phyloP scores from a whole-genome alignment of 2,797 vertebrate species.

The Epinephelus awoara region DNA sequence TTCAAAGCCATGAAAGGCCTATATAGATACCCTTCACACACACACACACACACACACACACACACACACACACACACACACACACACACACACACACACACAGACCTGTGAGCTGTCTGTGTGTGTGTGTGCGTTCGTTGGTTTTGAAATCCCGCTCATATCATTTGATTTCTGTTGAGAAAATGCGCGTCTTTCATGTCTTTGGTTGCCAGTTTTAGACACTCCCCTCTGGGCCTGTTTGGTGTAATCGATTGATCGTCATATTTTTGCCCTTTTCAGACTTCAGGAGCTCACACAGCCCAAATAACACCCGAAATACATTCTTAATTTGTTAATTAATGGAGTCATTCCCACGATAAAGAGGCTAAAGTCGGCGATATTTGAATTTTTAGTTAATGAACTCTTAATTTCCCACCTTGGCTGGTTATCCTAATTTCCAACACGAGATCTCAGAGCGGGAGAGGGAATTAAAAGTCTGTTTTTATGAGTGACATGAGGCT shows the following conservation, averaged over 20 bases:
- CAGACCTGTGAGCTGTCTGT: too few species aligned
- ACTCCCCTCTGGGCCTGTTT: not conserved
- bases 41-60: not conserved
- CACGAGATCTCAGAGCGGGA: not conserved
- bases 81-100: not conserved
- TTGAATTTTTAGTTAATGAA: not conserved
- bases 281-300: not conserved
- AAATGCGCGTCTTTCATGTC: constrained; percentile 3
- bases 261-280: not conserved
- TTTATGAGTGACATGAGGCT: not conserved
- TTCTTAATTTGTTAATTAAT: too few species aligned
- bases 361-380: too few species aligned
- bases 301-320: too few species aligned
- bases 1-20: constrained; percentile 57
- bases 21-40: not conserved
- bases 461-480: not conserved
- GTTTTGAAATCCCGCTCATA: too few species aligned
- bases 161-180: not conserved
- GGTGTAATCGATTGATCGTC: not conserved
- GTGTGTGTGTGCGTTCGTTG: too few species aligned
- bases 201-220: not conserved
- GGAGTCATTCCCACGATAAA: too few species aligned
- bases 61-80: too few species aligned
- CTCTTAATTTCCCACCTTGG: not conserved
- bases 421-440: constrained; percentile 6